These are phyloP conservation scores for Poecilia picta DNA, from an alignment of 2,797 vertebrate species.

Conservation along the genomic window DNA sequence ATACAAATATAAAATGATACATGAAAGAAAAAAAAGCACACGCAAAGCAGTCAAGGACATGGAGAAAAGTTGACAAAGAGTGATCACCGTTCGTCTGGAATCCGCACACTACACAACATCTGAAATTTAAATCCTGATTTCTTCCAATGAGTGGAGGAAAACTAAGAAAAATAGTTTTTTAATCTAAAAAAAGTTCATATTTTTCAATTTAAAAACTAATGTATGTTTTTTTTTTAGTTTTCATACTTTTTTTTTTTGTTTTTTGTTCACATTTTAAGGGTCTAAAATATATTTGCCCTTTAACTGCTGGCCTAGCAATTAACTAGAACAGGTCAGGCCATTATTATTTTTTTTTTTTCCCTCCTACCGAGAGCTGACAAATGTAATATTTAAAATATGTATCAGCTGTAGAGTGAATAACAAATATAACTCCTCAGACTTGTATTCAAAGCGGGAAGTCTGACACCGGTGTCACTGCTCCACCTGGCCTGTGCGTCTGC, in stretches of 20 bases:
- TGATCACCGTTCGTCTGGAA: neutral
- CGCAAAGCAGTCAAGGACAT: neutral
- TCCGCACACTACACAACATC: neutral
- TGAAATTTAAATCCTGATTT: neutral
- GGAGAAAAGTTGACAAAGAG: neutral
- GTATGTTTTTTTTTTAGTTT: neutral
- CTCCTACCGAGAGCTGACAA: neutral
- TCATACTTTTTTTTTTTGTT: neutral
- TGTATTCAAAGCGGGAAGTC: constrained; percentile 45
- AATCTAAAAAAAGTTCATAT: neutral
- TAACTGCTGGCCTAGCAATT: neutral
- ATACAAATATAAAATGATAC: neutral
- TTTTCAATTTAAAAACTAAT: neutral
- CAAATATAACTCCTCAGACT: constrained; percentile 29
- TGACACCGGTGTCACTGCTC: constrained; percentile 62
- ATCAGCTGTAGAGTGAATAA: constrained; percentile 14
- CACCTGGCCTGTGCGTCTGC: constrained; percentile 65
- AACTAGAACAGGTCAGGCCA: constrained; percentile 5
- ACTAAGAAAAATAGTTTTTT: neutral
- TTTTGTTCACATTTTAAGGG: neutral
- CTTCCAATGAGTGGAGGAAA: neutral
- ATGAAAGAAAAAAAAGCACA: neutral
- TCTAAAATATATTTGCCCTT: neutral
- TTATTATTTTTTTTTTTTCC: neutral
- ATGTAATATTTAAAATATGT: constrained; percentile 5